Evolutionary conservation across 92 coral and sea anemone genomes (phyloP), one percentile per base, ranked within the genome.

Genomic region (Porites rus): DNA sequence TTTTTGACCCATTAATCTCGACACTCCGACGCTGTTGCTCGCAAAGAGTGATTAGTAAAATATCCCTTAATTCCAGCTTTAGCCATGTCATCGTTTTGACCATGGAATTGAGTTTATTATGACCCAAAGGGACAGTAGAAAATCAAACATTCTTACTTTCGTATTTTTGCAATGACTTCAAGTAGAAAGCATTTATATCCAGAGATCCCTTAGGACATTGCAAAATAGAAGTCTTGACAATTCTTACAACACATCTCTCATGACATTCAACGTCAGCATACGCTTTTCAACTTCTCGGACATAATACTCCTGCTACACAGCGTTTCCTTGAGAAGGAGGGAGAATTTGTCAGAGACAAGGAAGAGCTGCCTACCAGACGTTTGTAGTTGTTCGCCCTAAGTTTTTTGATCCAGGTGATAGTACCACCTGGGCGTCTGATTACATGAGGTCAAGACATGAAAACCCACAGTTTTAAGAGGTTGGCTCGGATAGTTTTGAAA

Each of bases 11-110:
- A 1, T 22, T 22, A 78, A 78, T 78, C 87, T 74, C 56, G 54
- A 19, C 8, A 83, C 72, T 24, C 25, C 25, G 25, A 24, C 38
- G 87, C 87, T 54, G 87, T 74, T 8, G 75, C 69, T 66, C 83
- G 69, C 75, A 85, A 62, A 24, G 83, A 85, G 61, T 85, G 83
- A 75, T 85, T 76, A 7, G 88, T 85, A 8, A 59, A 85, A 38
- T 76, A 69, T n/a, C 89, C 89, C 73, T 73, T 52, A 11, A 77
- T 76, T 65, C 89, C 72, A 52, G 84, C 50, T 66, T 69, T 56
- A 77, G 52, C 59, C 59, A 53, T 53, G 24, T 0, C 59, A 53
- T 53, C 59, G 12, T 53, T 53, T 53, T 53, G 2, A 53, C 12
- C 59, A 53, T 53, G 59, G 12, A 53, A 3, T 53, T 53, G 59